Evolutionary conservation across 2,113 vertebrate genomes (phyloP), one percentile per base, ranked within the genome.

Genomic region (Protomyctophum bolini): DNA sequence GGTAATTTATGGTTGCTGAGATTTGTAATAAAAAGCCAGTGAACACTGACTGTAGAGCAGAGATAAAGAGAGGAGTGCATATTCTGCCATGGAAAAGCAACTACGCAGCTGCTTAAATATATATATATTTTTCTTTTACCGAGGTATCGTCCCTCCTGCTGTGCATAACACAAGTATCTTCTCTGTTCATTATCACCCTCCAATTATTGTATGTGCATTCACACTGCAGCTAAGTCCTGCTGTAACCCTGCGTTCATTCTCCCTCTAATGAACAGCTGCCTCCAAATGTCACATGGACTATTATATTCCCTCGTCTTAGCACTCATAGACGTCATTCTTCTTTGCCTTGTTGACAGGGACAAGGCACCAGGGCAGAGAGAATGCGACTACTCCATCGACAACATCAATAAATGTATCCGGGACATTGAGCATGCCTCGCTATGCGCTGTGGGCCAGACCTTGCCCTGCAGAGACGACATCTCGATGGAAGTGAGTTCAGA

Each of bases 401-500:
- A 95, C 74, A 98, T 99, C 90, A 99, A 99, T 90, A 94, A 93
- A 45, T 97, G 96, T 83, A 97, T 99, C 92, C 91, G 98, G 66
- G 97, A 98, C 91, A 98, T 99, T 1, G 98, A 99, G 79, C 97
- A 99, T 86, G 97, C 96, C 5, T 99, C 98, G 0, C 93, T 99
- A 0, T 96, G 96, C 0, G 95, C 96, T 0, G 93, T 98, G 78
- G 98, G 97, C 72, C 97, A 99, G 89, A 98, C 94, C 68, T 81
- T 99, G 83, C 96, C 96, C 68, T 95, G 94, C 6, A 94, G 98
- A 87, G 98, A 98, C 55, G 97, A 99, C 93, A 99, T 99, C 88
- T 99, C 98, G 0, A 93, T 92, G 79, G 70, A 81, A 82, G 89
- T 91, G 75, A 82, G 83, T 84, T 73, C 67, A 83, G 68, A 76